Evolutionary conservation across 2,113 vertebrate genomes (phyloP).

Genomic region (Sinocyclocheilus rhinocerous): DNA sequence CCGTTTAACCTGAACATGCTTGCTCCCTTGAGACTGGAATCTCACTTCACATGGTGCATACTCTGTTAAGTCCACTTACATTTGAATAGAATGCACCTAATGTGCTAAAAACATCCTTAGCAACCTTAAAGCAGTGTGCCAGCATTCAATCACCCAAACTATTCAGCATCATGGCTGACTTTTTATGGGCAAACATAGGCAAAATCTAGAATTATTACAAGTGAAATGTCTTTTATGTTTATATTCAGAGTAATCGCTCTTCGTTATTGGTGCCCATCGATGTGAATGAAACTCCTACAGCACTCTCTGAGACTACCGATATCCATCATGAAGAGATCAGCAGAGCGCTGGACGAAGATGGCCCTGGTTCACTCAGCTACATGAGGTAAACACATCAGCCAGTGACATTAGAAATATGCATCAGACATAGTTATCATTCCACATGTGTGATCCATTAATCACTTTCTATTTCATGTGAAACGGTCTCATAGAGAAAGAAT

Average conservation of each 20-base stretch:
- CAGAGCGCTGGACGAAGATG: conserved; percentile 19
- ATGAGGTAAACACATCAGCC: conserved; percentile 58
- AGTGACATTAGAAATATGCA: conserved; percentile 12
- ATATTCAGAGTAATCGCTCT: conserved; percentile 29
- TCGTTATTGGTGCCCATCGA: not conserved
- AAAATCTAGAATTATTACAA: not conserved
- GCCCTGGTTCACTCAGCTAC: conserved; percentile 4
- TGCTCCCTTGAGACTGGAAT: too few species aligned
- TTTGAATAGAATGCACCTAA: too few species aligned
- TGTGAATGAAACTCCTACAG: conserved; percentile 34
- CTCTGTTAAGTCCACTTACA: too few species aligned
- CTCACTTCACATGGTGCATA: too few species aligned
- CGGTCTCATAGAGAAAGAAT: not conserved
- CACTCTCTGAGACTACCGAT: conserved; percentile 31
- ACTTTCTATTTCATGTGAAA: conserved; percentile 15
- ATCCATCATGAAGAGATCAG: conserved; percentile 10
- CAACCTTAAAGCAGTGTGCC: not conserved
- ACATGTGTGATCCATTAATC: conserved; percentile 1
- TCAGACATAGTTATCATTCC: conserved; percentile 33
- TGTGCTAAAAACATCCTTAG: not conserved
- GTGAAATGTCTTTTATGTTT: not conserved
- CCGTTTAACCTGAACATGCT: not conserved
- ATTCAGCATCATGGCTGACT: not conserved
- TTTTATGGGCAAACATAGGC: not conserved
- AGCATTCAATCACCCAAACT: not conserved